Evolutionary conservation across 2,797 vertebrate genomes (phyloP), one percentile per base, ranked within the genome.

Genomic region (Triplophysa yarkandensis): DNA sequence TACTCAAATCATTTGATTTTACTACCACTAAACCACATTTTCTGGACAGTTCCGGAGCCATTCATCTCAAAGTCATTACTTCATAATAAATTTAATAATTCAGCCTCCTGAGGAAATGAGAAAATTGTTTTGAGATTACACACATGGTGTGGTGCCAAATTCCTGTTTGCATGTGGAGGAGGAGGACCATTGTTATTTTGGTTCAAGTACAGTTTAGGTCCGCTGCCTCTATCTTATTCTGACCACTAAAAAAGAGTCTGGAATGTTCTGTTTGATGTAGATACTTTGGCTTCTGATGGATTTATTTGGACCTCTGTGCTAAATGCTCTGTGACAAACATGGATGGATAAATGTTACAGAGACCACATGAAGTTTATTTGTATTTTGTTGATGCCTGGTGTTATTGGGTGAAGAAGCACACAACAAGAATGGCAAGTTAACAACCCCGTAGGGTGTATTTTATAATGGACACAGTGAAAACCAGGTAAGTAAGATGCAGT

Each of bases 41-140:
- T n/a, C n/a, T n/a, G n/a, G 27, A 71, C 58, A 16, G 44, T 52
- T 17, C 41, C 58, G 19, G 16, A 76, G 67, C 77, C 66, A 43
- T 74, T 83, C 63, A 71, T 62, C 61, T 48, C 41, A 21, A 41
- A 62, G 55, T 64, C 41, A 50, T 36, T 71, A 79, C 68, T 60
- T 46, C 50, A 54, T 77, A 77, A 79, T 81, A 65, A 80, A 80
- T 78, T 65, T 36, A 72, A 71, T 67, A 58, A 50, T 57, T 57
- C 43, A 77, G 58, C 57, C 36, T 82, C 68, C 71, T 64, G 68
- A 68, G 41, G n/a, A 52, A 69, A 39, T 68, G 77, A 62, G 39
- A 67, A 78, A 30, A 48, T 61, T 67, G 77, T 76, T 76, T 72
- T 80, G 80, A 80, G 70, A 83, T 81, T 78, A 73, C 64, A 72